Percentiles rank a stretch among this genome's conserved stretches.
phyloP scores from a whole-genome alignment of 2,797 vertebrate species.

The Mycteria americana region DNA sequence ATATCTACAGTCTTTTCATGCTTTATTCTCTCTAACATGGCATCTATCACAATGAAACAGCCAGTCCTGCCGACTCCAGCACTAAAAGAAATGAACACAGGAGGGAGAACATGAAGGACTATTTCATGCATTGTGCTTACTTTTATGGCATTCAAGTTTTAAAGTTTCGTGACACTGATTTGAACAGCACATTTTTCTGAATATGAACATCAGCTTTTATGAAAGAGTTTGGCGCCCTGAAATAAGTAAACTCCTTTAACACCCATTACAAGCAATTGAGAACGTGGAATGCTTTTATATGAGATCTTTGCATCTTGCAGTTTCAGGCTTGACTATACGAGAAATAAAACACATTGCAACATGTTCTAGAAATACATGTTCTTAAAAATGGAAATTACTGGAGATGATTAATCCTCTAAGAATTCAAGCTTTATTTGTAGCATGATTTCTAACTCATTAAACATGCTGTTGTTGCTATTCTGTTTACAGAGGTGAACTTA shows the following conservation, averaged over 20 bases:
- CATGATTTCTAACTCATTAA: not conserved
- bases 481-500: not conserved
- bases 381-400: not conserved
- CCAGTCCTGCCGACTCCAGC: conserved; percentile 97
- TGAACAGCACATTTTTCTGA: not conserved
- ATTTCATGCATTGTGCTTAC: not conserved
- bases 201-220: not conserved
- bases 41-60: conserved; percentile 99
- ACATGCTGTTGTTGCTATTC: not conserved
- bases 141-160: not conserved
- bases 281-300: not conserved
- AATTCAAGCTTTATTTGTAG: not conserved
- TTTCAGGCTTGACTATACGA: not conserved
- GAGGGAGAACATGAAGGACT: conserved; percentile 17
- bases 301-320: not conserved
- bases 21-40: conserved; percentile 98
- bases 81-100: conserved; percentile 70
- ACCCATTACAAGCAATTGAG: not conserved
- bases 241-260: not conserved
- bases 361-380: not conserved
- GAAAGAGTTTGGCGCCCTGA: not conserved
- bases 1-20: conserved; percentile 99
- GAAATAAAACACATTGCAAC: not conserved
- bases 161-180: not conserved
- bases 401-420: not conserved